phyloP scores from a whole-genome alignment of 2,797 vertebrate genomes.

The Sebastes trivittatus region DNA sequence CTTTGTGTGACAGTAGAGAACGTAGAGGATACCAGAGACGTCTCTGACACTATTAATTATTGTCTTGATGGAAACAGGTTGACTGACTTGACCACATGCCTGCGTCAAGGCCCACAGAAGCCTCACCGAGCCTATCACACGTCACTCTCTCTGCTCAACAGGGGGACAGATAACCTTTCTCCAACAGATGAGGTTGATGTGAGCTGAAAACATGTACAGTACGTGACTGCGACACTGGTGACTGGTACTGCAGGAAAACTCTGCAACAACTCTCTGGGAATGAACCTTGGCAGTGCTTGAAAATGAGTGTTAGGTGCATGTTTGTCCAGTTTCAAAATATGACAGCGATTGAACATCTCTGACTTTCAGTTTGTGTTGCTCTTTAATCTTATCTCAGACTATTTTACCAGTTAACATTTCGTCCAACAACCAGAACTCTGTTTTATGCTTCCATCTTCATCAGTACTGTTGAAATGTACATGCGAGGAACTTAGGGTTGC shows the following conservation, averaged over 20 bases:
- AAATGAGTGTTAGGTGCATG: neutral
- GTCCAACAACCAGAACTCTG: neutral
- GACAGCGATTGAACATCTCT: neutral
- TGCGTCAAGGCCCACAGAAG: neutral
- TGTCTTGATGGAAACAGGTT: slow-evolving; percentile 53
- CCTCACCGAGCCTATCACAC: slow-evolving; percentile 27
- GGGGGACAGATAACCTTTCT: slow-evolving; percentile 68
- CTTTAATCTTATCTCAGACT: neutral
- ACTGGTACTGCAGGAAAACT: neutral
- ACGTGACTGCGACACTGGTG: neutral
- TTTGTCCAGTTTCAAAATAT: neutral
- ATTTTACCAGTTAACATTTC: neutral
- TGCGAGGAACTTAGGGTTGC: neutral
- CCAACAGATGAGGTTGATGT: slow-evolving; percentile 57
- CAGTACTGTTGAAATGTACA: neutral
- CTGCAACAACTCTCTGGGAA: neutral
- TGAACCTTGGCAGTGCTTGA: neutral
- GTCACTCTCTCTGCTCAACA: slow-evolving; percentile 37
- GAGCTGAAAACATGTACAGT: slow-evolving; percentile 29
- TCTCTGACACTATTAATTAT: slow-evolving; percentile 70
- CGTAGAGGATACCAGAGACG: slow-evolving; percentile 22
- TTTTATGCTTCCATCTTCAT: neutral
- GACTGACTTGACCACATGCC: slow-evolving; percentile 47
- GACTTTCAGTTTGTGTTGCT: neutral
- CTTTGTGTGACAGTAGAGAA: slow-evolving; percentile 9